These are phyloP conservation scores for Pseudopipra pipra DNA, from an alignment of 2,113 vertebrate genomes.

Conservation along the genomic window DNA sequence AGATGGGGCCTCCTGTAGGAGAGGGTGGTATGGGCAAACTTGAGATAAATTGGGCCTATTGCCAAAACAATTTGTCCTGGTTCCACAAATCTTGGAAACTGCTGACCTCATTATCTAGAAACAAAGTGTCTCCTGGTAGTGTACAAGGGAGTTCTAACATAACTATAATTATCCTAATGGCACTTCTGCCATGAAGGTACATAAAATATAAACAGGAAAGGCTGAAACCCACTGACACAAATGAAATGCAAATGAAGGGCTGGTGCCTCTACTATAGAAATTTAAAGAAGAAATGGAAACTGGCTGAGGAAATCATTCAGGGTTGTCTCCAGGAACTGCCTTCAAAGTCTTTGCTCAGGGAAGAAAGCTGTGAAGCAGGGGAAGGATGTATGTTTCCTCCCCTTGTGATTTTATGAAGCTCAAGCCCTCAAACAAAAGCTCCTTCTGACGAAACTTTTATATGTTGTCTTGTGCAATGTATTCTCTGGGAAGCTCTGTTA, in stretches of 20 bases:
- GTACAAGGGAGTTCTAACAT: not conserved
- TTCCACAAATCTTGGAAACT: not conserved
- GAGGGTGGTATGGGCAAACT: not conserved
- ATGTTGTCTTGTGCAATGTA: not conserved
- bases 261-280: not conserved
- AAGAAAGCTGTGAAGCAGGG: not conserved
- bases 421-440: not conserved
- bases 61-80: slow-evolving; percentile 17
- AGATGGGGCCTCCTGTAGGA: not conserved
- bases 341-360: not conserved
- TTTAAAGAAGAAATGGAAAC: not conserved
- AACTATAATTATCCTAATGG: slow-evolving; percentile 42
- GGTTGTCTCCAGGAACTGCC: not conserved
- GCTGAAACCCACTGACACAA: slow-evolving; percentile 43
- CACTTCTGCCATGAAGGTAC: not conserved
- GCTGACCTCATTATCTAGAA: not conserved
- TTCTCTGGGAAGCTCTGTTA: not conserved
- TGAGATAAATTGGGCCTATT: not conserved
- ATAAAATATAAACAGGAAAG: slow-evolving; percentile 51
- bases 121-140: not conserved
- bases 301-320: not conserved
- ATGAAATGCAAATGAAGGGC: not conserved
- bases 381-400: not conserved
- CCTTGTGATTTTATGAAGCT: not conserved
- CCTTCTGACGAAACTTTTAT: not conserved